A percentile compares a stretch with the other conserved stretches of the same genome.
These are phyloP conservation scores for Orestias chungarensis DNA, from an alignment of 2,797 vertebrate species.

Conservation along the genomic window DNA sequence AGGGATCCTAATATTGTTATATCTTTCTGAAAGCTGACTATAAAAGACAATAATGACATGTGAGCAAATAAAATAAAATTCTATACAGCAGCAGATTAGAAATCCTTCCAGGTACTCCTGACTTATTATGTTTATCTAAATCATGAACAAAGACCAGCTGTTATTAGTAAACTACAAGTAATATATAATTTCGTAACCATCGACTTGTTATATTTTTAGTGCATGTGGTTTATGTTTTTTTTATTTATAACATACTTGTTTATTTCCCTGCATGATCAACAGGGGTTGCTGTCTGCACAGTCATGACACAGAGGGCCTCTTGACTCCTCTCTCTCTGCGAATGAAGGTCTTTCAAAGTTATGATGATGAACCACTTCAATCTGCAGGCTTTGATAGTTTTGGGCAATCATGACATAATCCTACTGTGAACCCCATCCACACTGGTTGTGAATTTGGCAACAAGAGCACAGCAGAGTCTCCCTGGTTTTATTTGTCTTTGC, in stretches of 20 bases:
- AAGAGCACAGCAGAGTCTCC: conserved; percentile 40
- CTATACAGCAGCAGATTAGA: not conserved
- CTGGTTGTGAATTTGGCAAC: conserved; percentile 54
- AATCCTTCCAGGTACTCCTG: not conserved
- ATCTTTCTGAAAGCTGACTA: not conserved
- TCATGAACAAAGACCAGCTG: not conserved
- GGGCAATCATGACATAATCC: conserved; percentile 62
- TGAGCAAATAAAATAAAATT: not conserved
- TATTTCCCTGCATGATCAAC: conserved; percentile 20
- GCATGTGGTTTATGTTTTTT: not conserved
- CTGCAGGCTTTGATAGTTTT: conserved; percentile 61
- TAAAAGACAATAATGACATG: not conserved
- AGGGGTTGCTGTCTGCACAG: conserved; percentile 60
- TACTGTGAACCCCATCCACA: conserved; percentile 45
- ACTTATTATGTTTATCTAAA: not conserved
- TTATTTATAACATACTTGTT: not conserved
- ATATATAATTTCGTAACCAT: not conserved
- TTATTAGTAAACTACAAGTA: too few species aligned
- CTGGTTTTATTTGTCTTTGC: conserved; percentile 52
- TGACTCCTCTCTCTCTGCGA: conserved; percentile 34
- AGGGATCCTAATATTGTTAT: not conserved
- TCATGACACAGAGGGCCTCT: conserved; percentile 10
- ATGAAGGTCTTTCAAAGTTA: conserved; percentile 82
- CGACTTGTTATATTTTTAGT: not conserved
- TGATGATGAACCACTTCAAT: conserved; percentile 60